Conservation (phyloP, 2,797 vertebrate genomes). For the Sparidentex hasta region DNA sequence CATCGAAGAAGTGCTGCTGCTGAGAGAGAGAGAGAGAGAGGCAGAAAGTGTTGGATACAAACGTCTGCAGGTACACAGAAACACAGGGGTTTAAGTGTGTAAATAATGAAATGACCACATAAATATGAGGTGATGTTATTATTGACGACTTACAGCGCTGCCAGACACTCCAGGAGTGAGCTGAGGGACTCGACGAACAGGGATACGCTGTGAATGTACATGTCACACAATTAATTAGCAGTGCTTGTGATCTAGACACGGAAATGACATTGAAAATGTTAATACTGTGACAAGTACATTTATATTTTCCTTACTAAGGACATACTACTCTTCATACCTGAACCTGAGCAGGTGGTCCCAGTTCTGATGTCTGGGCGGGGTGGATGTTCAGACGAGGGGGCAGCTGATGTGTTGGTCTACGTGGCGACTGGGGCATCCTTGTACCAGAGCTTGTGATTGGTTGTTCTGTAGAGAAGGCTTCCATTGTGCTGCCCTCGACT, state of each 20-base stretch:
- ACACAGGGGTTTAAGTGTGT: background rate
- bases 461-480: slow-evolving; percentile 89
- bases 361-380: slow-evolving; percentile 89
- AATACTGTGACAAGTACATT: background rate
- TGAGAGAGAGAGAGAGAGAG: background rate
- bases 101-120: background rate
- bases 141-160: slow-evolving; percentile 87
- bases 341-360: slow-evolving; percentile 92
- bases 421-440: slow-evolving; percentile 91
- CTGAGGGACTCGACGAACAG: slow-evolving; percentile 90
- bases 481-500: slow-evolving; percentile 89
- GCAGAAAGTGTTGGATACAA: background rate
- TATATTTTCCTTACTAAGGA: background rate
- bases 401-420: slow-evolving; percentile 90
- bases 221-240: background rate
- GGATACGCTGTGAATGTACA: slow-evolving; percentile 76
- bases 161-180: slow-evolving; percentile 89
- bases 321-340: slow-evolving; percentile 52
- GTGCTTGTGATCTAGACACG: background rate
- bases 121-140: background rate
- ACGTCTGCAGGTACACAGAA: background rate
- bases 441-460: slow-evolving; percentile 90
- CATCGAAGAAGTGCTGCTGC: slow-evolving; percentile 94
- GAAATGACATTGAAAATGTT: background rate
- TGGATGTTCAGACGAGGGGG: slow-evolving; percentile 92